phyloP scores from a whole-genome alignment of 2,888 invertebrate genomes.

The Tholera decimalis region DNA sequence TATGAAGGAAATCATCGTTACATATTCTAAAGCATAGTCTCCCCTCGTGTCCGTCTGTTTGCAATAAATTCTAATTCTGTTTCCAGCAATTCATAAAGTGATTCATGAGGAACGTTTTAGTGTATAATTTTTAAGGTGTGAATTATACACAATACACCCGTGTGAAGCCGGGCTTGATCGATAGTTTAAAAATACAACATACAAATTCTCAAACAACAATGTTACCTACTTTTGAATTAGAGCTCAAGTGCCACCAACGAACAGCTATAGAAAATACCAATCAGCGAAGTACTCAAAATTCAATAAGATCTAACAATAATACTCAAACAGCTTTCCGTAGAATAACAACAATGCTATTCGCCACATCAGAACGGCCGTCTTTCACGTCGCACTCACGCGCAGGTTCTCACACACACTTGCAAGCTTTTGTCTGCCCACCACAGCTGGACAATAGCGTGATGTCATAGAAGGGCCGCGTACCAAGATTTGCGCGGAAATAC shows the following conservation, averaged over 20 bases:
- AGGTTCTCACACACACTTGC: constrained; percentile 72
- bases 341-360: constrained; percentile 55
- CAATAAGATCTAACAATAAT: constrained; percentile 53
- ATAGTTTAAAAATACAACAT: neutral
- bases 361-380: constrained; percentile 53
- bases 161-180: too few species aligned
- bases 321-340: constrained; percentile 48
- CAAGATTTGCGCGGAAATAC: constrained; percentile 38
- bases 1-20: too few species aligned
- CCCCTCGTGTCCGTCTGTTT: too few species aligned
- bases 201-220: neutral
- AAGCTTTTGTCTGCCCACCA: constrained; percentile 88
- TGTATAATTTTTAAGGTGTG: too few species aligned
- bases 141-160: too few species aligned
- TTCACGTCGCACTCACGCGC: constrained; percentile 54
- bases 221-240: neutral
- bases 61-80: too few species aligned
- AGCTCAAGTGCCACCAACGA: neutral
- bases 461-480: constrained; percentile 79
- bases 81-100: too few species aligned
- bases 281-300: constrained; percentile 44
- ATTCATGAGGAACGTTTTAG: too few species aligned
- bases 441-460: constrained; percentile 86
- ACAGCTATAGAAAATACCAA: constrained; percentile 34
- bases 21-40: too few species aligned